Conservation (phyloP, 2,113 vertebrate species). For the Tringa solitaria region DNA sequence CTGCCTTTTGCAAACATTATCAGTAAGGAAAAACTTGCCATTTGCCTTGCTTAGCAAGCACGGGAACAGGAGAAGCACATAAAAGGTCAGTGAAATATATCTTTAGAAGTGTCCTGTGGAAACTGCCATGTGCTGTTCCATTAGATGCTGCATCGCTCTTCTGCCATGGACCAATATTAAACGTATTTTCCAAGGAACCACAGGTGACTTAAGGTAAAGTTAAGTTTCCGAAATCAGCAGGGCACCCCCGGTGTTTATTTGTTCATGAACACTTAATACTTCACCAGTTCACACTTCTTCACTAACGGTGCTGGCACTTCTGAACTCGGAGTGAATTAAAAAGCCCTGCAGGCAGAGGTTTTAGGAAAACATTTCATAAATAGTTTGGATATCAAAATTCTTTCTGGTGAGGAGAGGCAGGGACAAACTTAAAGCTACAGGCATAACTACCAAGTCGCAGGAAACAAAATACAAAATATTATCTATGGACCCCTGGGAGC, state of each 20-base stretch:
- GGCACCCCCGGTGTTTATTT: not conserved
- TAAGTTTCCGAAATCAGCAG: not conserved
- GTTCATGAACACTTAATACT: not conserved
- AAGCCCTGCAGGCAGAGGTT: not conserved
- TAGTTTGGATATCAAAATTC: not conserved
- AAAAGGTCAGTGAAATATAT: not conserved
- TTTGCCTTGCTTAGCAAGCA: not conserved
- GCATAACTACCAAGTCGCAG: not conserved
- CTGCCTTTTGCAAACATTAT: not conserved
- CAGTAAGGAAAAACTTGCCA: not conserved
- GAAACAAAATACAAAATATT: not conserved
- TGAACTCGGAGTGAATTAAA: not conserved
- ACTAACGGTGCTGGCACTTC: not conserved
- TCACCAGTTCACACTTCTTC: not conserved
- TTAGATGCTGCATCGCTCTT: not conserved
- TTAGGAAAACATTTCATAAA: not conserved
- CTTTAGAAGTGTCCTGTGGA: not conserved
- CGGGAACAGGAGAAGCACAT: not conserved
- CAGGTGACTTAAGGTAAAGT: not conserved
- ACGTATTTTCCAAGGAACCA: not conserved
- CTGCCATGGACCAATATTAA: not conserved
- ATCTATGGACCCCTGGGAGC: not conserved
- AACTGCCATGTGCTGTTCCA: not conserved
- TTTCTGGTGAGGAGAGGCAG: not conserved
- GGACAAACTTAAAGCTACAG: not conserved